These are phyloP conservation scores for Drosophila eohydei DNA, from an alignment of 2,888 invertebrate genomes.

Conservation along the genomic window DNA sequence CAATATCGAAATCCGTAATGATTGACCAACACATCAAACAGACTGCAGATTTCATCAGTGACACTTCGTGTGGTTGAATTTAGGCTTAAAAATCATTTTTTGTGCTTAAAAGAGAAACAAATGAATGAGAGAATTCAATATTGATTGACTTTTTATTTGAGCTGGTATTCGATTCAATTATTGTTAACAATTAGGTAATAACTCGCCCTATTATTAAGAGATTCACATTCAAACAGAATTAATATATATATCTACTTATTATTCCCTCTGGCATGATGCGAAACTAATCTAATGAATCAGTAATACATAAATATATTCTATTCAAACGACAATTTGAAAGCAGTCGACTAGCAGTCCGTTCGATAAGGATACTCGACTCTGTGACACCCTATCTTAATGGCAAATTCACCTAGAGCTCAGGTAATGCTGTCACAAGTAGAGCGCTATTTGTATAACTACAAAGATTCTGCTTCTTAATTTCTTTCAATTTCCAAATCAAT, in stretches of 20 bases:
- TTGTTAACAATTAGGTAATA: no score
- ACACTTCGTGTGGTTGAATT: background rate
- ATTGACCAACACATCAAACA: slow-evolving; percentile 23
- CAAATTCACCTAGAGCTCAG: background rate
- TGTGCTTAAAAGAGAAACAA: background rate
- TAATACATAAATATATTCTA: slow-evolving; percentile 42
- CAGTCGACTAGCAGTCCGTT: no score
- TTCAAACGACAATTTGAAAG: slow-evolving; percentile 9
- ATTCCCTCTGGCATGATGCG: slow-evolving; percentile 4
- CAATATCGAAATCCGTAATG: slow-evolving; percentile 13
- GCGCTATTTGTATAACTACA: background rate
- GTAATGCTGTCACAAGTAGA: no score
- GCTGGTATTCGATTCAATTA: no score
- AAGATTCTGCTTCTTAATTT: background rate
- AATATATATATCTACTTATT: background rate
- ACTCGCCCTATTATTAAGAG: no score
- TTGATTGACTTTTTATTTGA: no score
- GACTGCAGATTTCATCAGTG: slow-evolving; percentile 3
- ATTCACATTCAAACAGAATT: background rate
- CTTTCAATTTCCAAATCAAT: background rate
- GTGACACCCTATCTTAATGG: background rate
- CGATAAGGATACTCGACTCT: background rate
- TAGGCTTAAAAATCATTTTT: background rate
- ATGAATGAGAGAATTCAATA: no score
- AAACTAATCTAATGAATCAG: slow-evolving; percentile 44